phyloP scores from a whole-genome alignment of 2,888 invertebrate genomes.

The Cheilosia variabilis region DNA sequence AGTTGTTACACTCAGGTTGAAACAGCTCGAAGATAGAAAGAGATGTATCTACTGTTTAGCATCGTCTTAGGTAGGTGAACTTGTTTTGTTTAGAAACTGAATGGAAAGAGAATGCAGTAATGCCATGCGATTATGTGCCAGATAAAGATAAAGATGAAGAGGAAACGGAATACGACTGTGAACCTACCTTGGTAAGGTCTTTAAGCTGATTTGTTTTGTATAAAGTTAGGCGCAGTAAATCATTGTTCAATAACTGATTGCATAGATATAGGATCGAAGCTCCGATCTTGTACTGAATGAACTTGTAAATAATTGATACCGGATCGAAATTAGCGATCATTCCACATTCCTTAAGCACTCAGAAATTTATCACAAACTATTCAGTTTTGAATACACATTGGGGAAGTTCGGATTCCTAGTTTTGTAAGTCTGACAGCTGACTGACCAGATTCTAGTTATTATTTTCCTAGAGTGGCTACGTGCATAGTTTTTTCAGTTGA shows the following conservation, averaged over 20 bases:
- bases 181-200: not conserved
- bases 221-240: conserved; percentile 11
- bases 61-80: conserved; percentile 31
- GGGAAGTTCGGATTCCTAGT: too few relatives aligned
- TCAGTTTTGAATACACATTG: too few relatives aligned
- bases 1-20: conserved; percentile 4
- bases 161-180: conserved; percentile 3
- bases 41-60: not conserved
- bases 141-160: not conserved
- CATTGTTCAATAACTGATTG: not conserved
- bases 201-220: not conserved
- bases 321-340: too few relatives aligned
- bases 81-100: conserved; percentile 64
- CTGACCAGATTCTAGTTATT: too few relatives aligned
- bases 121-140: not conserved
- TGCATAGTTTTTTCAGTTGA: too few relatives aligned
- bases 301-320: too few relatives aligned
- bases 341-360: too few relatives aligned
- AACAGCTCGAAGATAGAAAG: not conserved
- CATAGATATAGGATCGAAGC: not conserved
- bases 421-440: too few relatives aligned
- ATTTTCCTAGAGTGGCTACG: too few relatives aligned
- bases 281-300: too few relatives aligned
- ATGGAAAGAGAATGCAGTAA: not conserved
- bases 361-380: too few relatives aligned